Percentiles rank a stretch among this genome's conserved stretches.
Conservation (phyloP, 1,140 invertebrate genomes). For the Megalonaias nervosa region DNA sequence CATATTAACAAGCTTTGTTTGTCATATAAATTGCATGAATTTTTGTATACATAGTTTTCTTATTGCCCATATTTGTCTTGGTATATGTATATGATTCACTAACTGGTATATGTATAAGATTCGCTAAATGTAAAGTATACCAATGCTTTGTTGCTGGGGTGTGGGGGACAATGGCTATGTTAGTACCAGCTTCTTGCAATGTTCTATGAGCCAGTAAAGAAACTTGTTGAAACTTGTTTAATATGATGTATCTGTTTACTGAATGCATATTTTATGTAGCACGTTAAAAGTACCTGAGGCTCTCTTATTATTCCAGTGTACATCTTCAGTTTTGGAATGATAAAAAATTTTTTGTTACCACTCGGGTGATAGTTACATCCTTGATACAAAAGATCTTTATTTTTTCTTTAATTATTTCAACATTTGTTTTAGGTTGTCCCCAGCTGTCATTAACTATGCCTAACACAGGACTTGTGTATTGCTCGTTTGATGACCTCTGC, state of each 20-base stretch:
- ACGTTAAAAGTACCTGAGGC: not conserved
- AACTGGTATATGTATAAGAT: no score
- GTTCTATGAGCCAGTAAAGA: not conserved
- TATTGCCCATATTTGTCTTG: no score
- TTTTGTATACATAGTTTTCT: no score
- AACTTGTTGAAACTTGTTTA: constrained; percentile 3
- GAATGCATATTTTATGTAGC: not conserved
- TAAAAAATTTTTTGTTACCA: not conserved
- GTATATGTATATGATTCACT: no score
- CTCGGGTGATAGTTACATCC: not conserved
- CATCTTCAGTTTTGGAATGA: not conserved
- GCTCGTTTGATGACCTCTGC: constrained; percentile 53
- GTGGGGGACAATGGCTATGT: no score
- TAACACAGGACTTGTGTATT: constrained; percentile 41
- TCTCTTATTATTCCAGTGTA: not conserved
- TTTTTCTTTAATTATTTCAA: not conserved
- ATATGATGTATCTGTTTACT: not conserved
- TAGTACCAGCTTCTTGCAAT: not conserved
- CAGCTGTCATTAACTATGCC: constrained; percentile 49
- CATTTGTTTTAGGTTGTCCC: constrained; percentile 49
- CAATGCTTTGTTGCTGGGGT: not conserved
- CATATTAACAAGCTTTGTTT: no score
- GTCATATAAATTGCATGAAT: no score
- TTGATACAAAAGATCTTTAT: not conserved
- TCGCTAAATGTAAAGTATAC: no score